Percentiles rank a stretch among this genome's conserved stretches.
phyloP scores from a whole-genome alignment of 1,140 invertebrate species.

The Ostrea edulis region DNA sequence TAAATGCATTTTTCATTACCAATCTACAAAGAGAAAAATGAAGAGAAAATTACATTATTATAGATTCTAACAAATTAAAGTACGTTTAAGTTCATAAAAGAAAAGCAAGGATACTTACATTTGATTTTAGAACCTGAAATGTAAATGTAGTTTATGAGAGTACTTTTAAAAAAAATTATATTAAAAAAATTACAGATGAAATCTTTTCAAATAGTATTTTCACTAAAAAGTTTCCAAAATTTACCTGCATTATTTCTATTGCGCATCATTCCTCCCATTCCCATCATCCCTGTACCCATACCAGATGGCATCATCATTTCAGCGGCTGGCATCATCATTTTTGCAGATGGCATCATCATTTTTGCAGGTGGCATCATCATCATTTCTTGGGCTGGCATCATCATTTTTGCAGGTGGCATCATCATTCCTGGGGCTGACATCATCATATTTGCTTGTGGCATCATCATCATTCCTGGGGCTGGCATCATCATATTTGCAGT shows the following conservation, averaged over 20 bases:
- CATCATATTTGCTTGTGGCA: not conserved
- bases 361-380: not conserved
- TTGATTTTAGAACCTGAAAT: not conserved
- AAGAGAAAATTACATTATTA: not conserved
- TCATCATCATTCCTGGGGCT: not conserved
- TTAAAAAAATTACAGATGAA: too few species aligned
- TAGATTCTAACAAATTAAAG: not conserved
- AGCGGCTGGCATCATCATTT: not conserved
- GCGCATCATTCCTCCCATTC: not conserved
- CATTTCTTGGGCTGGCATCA: not conserved
- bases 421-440: not conserved
- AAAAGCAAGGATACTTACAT: not conserved
- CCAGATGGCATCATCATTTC: not conserved
- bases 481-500: not conserved
- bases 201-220: too few species aligned
- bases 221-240: too few species aligned
- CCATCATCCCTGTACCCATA: slow-evolving; percentile 5
- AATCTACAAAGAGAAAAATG: not conserved
- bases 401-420: not conserved
- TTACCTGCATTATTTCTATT: not conserved
- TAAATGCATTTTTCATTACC: not conserved
- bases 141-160: not conserved
- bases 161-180: too few species aligned
- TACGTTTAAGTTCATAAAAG: not conserved
- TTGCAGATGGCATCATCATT: not conserved